Percentiles rank a stretch among this genome's conserved stretches.
These are phyloP conservation scores for Nematolebias whitei DNA, from an alignment of 2,113 vertebrate species.

Conservation along the genomic window DNA sequence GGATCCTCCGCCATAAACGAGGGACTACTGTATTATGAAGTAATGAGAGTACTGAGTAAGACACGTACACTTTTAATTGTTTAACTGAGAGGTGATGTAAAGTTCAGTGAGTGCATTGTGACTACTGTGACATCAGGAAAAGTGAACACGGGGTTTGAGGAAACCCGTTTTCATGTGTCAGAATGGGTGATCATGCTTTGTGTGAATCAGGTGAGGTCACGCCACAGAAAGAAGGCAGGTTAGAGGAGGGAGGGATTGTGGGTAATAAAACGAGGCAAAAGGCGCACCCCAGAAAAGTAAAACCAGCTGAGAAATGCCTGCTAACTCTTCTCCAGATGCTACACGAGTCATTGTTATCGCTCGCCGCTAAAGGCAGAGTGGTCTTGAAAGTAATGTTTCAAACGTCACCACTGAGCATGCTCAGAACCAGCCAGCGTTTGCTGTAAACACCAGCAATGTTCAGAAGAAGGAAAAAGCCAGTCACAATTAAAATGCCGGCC, in stretches of 20 bases:
- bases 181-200: slow-evolving; percentile 59
- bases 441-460: slow-evolving; percentile 4
- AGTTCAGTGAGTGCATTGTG: not conserved
- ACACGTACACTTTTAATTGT: not conserved
- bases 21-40: too few relatives aligned
- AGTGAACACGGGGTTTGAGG: slow-evolving; percentile 8
- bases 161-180: slow-evolving; percentile 29
- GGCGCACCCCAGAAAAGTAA: slow-evolving; percentile 7
- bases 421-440: slow-evolving; percentile 30
- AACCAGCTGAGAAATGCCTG: not conserved
- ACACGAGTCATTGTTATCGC: slow-evolving; percentile 1
- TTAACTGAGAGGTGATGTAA: too few relatives aligned
- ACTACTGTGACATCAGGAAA: slow-evolving; percentile 1
- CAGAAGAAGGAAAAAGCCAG: slow-evolving; percentile 15
- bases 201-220: slow-evolving; percentile 56
- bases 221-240: slow-evolving; percentile 48
- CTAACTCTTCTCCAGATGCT: not conserved
- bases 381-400: too few relatives aligned
- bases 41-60: not conserved
- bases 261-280: slow-evolving; percentile 24
- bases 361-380: too few relatives aligned
- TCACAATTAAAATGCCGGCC: slow-evolving; percentile 28
- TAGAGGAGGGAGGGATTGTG: slow-evolving; percentile 10
- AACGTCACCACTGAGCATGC: too few relatives aligned
- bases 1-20: too few relatives aligned